These are phyloP conservation scores for Amiota mariae DNA, from an alignment of 2,888 invertebrate genomes.

Conservation along the genomic window DNA sequence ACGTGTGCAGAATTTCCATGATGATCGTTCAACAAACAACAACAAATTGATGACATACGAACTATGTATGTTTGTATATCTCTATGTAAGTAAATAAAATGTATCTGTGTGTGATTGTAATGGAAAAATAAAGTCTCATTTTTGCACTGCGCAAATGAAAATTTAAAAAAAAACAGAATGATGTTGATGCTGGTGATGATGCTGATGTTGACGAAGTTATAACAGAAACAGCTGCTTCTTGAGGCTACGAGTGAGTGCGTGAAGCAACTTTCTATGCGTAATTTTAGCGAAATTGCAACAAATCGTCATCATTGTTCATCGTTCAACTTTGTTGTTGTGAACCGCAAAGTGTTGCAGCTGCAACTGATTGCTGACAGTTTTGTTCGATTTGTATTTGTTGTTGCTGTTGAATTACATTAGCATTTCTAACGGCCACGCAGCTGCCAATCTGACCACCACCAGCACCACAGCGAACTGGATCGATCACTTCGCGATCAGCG, in stretches of 20 bases:
- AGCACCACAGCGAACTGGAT: conserved; percentile 43
- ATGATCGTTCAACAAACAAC: background rate
- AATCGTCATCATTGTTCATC: conserved; percentile 5
- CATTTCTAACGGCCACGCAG: conserved; percentile 68
- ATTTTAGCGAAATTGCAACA: conserved; percentile 61
- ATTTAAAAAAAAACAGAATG: background rate
- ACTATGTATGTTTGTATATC: too few relatives aligned
- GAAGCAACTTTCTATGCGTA: conserved; percentile 62
- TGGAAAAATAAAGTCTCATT: too few relatives aligned
- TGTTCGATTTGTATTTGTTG: conserved; percentile 4
- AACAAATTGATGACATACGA: too few relatives aligned
- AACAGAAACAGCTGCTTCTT: conserved; percentile 43
- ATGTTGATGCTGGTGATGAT: conserved; percentile 31
- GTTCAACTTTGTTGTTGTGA: conserved; percentile 1
- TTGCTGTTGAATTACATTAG: conserved; percentile 50
- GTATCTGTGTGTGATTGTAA: too few relatives aligned
- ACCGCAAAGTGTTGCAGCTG: conserved; percentile 32
- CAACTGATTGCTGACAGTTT: conserved; percentile 32
- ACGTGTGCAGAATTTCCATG: conserved; percentile 61
- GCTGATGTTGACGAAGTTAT: conserved; percentile 50
- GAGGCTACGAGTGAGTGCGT: conserved; percentile 13
- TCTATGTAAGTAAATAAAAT: too few relatives aligned
- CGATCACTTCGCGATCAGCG: conserved; percentile 38
- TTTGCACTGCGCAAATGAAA: conserved; percentile 46
- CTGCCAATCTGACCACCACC: conserved; percentile 48